Conservation (phyloP, 2,888 invertebrate genomes). For the Melanophora roralis region DNA sequence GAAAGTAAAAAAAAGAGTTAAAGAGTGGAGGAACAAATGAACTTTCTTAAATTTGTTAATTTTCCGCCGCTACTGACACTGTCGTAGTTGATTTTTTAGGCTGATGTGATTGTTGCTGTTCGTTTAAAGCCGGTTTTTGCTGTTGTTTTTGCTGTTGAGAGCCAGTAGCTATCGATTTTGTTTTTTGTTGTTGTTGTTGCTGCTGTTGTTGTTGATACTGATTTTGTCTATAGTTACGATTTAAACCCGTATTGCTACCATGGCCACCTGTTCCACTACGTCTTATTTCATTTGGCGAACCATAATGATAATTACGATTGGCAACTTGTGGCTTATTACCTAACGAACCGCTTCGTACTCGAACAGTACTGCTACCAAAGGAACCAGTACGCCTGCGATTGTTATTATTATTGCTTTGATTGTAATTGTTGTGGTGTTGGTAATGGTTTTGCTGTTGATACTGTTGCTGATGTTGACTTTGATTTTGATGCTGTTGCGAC, state of each 20-base stretch:
- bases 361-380: constrained; percentile 75
- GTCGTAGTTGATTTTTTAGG: constrained; percentile 62
- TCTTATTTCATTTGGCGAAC: constrained; percentile 71
- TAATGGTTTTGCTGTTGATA: constrained; percentile 69
- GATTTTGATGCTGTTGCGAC: constrained; percentile 70
- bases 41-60: constrained; percentile 61
- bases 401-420: constrained; percentile 68
- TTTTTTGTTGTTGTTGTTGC: constrained; percentile 60
- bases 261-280: constrained; percentile 69
- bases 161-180: constrained; percentile 26
- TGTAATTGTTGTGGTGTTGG: constrained; percentile 65
- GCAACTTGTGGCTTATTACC: constrained; percentile 76
- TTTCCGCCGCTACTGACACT: constrained; percentile 64
- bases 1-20: constrained; percentile 48
- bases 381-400: constrained; percentile 76
- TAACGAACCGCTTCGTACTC: constrained; percentile 76
- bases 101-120: constrained; percentile 53
- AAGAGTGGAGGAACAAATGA: constrained; percentile 52
- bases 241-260: constrained; percentile 71
- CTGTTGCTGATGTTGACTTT: constrained; percentile 65
- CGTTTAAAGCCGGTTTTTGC: constrained; percentile 58
- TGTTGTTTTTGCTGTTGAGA: constrained; percentile 58
- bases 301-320: constrained; percentile 74
- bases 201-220: constrained; percentile 65
- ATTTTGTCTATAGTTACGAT: constrained; percentile 64